Evolutionary conservation across 2,113 vertebrate genomes (phyloP).

Genomic region (Solea solea): DNA sequence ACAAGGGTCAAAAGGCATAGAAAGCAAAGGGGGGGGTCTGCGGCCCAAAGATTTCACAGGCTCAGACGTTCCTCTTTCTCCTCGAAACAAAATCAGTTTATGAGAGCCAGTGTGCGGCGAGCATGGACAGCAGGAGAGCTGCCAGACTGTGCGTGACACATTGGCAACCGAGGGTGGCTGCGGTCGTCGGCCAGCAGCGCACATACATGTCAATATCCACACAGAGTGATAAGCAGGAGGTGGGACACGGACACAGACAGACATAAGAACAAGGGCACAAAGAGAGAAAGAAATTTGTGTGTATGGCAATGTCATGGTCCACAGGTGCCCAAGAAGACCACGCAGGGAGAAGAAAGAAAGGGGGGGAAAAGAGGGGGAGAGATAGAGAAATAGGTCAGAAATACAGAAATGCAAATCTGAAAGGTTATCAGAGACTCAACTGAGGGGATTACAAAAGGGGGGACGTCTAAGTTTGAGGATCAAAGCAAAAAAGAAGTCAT

Average conservation of each 20-base stretch:
- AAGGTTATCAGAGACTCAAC: conserved; percentile 85
- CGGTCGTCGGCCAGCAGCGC: conserved; percentile 63
- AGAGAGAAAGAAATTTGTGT: conserved; percentile 59
- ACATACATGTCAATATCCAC: conserved; percentile 65
- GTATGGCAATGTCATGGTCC: conserved; percentile 81
- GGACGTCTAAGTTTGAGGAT: conserved; percentile 80
- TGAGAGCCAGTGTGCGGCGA: conserved; percentile 91
- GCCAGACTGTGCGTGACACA: conserved; percentile 88
- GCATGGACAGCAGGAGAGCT: conserved; percentile 88
- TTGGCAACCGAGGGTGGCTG: conserved; percentile 92
- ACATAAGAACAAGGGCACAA: conserved; percentile 22
- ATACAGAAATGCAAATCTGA: conserved; percentile 89
- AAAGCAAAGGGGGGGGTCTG: conserved; percentile 62
- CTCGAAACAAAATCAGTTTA: conserved; percentile 80
- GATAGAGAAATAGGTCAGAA: conserved; percentile 94
- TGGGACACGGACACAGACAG: conserved; percentile 20
- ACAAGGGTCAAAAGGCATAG: conserved; percentile 80
- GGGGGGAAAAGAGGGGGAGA: conserved; percentile 80
- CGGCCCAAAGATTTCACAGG: conserved; percentile 54
- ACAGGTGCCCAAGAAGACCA: conserved; percentile 77
- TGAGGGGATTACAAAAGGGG: conserved; percentile 76
- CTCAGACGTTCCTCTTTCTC: conserved; percentile 72
- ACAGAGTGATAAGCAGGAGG: conserved; percentile 39
- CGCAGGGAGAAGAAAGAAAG: conserved; percentile 64
- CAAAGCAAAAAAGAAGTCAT: conserved; percentile 71